Evolutionary conservation across 1,140 invertebrate genomes (phyloP).

Genomic region (Brachystomella parvula): DNA sequence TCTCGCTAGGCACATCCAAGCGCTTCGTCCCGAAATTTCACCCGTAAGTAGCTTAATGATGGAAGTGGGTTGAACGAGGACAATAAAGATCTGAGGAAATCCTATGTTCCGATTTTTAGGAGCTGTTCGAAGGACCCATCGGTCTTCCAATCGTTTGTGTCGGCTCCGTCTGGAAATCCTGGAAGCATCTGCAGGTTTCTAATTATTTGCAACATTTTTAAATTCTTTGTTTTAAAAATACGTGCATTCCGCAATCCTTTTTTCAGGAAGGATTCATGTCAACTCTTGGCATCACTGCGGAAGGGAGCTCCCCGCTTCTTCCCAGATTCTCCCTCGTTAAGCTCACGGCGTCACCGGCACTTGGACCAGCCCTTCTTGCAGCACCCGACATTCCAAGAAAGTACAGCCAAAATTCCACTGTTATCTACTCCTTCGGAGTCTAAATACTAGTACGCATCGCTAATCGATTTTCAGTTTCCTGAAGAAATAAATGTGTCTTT

Average conservation of each 20-base stretch:
- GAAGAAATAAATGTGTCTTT: no score
- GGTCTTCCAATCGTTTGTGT: slow-evolving; percentile 80
- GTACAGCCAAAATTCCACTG: neutral
- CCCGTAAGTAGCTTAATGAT: slow-evolving; percentile 44
- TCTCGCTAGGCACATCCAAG: slow-evolving; percentile 63
- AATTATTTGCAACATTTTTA: no score
- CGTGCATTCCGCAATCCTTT: no score
- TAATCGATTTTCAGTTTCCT: no score
- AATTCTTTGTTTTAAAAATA: no score
- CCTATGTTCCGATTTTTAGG: slow-evolving; percentile 39
- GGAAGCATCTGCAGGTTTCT: slow-evolving; percentile 70
- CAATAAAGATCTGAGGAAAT: slow-evolving; percentile 2
- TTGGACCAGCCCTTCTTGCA: slow-evolving; percentile 67
- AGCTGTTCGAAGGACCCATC: slow-evolving; percentile 49
- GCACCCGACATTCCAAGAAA: slow-evolving; percentile 8
- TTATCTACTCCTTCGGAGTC: neutral
- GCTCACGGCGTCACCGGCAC: slow-evolving; percentile 57
- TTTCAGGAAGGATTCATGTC: slow-evolving; percentile 56
- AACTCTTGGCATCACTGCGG: slow-evolving; percentile 45
- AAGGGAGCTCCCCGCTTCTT: slow-evolving; percentile 38
- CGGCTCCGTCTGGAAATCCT: slow-evolving; percentile 93
- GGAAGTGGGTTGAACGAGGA: neutral
- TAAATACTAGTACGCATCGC: slow-evolving; percentile 6
- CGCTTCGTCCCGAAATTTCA: slow-evolving; percentile 61
- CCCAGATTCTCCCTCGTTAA: slow-evolving; percentile 56